Base-by-base conservation (phyloP, 2,888 invertebrate genomes). In the Danaus chrysippus region DNA sequence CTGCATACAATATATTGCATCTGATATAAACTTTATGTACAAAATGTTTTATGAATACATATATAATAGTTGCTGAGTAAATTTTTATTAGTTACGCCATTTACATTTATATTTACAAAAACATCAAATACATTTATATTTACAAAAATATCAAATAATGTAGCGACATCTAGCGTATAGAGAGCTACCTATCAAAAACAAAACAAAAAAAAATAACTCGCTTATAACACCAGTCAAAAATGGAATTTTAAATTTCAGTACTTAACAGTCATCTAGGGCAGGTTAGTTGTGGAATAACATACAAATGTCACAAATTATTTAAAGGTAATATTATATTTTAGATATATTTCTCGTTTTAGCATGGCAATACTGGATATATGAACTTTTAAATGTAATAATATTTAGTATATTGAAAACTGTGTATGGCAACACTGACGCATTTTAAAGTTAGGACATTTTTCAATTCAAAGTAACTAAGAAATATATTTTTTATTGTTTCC, bases 151-250 rank as follows among this genome's bases (percentile, higher is more conserved):
- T 62, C 54, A 62, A 56, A 54, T 58, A 60, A 62, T 58, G 62
- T 68, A 69, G 69, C 64, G 68, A 69, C 59, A 65, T 53, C 58
- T 69, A 69, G 69, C 53, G 57, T 69, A 71, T 65, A 87, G 87
- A 87, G 86, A 87, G 87, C 87, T 83, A 83, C 78, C 74, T 79
- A 82, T 77, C 70, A 80, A 74, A 73, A 71, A 71, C 68, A 70
- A 71, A 71, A 65, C 66, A 71, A 58, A 56, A 66, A n/a, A n/a
- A 53, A 61, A 68, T 54, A 55, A 23, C 62, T 72, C 66, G 70
- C 69, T 66, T 49, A 60, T 69, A 73, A 71, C 68, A 72, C 76
- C 78, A 80, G 77, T 79, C 76, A 75, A 74, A 34, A 72, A 71
- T 73, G 72, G 70, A 75, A 76, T 73, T 75, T 70, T 59, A 57